phyloP scores from a whole-genome alignment of 2,888 invertebrate genomes.

The Bursaphelenchus okinawaensis region DNA sequence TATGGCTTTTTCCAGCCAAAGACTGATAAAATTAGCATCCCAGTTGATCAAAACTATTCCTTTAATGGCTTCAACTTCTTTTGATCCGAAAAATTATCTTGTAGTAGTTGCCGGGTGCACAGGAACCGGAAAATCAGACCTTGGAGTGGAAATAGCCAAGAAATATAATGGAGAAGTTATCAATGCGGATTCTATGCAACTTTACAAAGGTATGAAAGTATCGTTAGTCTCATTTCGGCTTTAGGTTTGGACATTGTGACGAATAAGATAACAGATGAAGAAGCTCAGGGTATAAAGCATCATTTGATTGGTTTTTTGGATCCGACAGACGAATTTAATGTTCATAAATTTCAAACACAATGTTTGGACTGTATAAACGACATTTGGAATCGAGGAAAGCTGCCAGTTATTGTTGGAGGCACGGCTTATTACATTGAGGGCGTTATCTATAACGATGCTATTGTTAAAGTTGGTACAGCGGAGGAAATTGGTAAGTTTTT shows the following conservation, averaged over 20 bases:
- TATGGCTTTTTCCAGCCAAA: background rate
- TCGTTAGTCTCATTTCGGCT: background rate
- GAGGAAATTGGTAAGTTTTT: constrained; percentile 69
- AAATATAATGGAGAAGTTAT: constrained; percentile 65
- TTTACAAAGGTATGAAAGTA: constrained; percentile 71
- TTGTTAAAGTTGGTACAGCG: constrained; percentile 26
- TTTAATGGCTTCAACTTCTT: too few relatives aligned
- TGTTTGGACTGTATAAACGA: constrained; percentile 65
- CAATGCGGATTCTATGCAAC: constrained; percentile 99
- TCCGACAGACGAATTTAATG: constrained; percentile 62
- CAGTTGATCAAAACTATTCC: background rate
- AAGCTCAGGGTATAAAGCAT: constrained; percentile 72
- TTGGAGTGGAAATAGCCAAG: constrained; percentile 82
- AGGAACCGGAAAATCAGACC: constrained; percentile 92
- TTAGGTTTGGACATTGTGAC: constrained; percentile 52
- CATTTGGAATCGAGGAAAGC: constrained; percentile 67
- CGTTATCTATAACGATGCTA: constrained; percentile 66
- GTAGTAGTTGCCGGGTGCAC: constrained; percentile 79
- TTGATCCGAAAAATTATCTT: too few relatives aligned
- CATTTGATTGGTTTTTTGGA: constrained; percentile 81
- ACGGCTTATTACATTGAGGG: constrained; percentile 98
- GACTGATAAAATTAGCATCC: background rate
- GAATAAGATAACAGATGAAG: constrained; percentile 70
- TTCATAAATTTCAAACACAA: constrained; percentile 36
- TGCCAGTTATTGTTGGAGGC: constrained; percentile 90